Base-by-base conservation (phyloP, 2,113 vertebrate genomes). In the Chaetura pelagica region DNA sequence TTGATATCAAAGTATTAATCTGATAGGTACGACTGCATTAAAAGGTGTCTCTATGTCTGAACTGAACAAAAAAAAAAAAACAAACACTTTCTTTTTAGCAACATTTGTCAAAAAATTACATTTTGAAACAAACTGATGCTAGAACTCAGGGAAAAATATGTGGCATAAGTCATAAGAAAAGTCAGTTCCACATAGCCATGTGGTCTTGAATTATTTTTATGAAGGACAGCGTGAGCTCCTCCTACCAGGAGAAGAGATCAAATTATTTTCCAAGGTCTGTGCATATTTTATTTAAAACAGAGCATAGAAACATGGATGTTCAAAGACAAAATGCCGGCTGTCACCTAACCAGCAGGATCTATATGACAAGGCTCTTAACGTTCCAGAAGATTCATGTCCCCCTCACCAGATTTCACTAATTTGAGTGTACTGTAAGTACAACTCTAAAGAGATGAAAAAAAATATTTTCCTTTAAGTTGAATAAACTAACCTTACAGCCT, bases 301-400 rank as follows among this genome's bases (percentile, higher is more conserved):
- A 78, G 29, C 35, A 63, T 1, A 92, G 40, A 82, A 77, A 67
- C 2, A 0, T 5, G 15, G 81, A 34, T 9, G 14, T 17, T 71
- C 4, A 16, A 81, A 84, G 52, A 52, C 52, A 81, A 54, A 88
- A 58, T 7, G 24, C 9, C 58, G 44, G 58, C n/a, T 66, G 55
- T 38, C 76, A 73, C 22, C 51, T 68, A 63, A 69, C 15, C 68
- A 80, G 30, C 8, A 93, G 9, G 18, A 77, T 22, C 46, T 48
- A 48, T 7, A 57, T 0, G 0, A 63, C 23, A 55, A 38, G 42
- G 42, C 44, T 21, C 21, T 35, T 24, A 77, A 57, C 4, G 12
- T 19, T 18, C 7, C 48, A 84, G 32, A 80, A 34, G 5, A 54
- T 78, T 74, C 1, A 1, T 0, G 1, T 23, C 4, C 26, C 29